phyloP scores from a whole-genome alignment of 2,888 invertebrate species.

The Geophilus truncorum region DNA sequence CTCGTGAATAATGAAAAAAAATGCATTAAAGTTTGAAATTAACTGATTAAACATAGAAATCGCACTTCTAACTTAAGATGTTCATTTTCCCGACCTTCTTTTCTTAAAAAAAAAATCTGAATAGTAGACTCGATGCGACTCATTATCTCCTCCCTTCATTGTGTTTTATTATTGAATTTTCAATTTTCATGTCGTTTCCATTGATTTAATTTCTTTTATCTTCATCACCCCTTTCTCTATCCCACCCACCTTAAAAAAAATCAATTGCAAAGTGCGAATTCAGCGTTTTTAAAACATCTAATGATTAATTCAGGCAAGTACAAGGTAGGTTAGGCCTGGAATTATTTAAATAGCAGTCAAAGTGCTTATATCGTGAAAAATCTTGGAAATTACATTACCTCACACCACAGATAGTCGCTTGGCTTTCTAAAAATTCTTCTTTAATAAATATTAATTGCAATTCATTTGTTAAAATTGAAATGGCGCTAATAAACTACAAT shows the following conservation, averaged over 20 bases:
- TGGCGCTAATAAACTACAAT: neutral
- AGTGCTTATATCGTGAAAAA: too few relatives aligned
- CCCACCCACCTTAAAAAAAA: neutral
- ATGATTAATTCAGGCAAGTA: neutral
- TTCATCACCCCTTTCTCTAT: too few relatives aligned
- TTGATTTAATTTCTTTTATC: neutral
- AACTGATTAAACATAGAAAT: neutral
- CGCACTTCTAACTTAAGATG: neutral
- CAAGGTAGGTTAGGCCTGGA: neutral
- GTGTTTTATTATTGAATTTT: constrained; percentile 11
- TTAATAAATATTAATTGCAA: neutral
- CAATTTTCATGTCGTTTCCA: neutral
- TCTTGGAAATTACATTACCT: too few relatives aligned
- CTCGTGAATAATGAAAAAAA: neutral
- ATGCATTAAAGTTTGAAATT: neutral
- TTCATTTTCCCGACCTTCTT: neutral
- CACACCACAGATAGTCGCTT: too few relatives aligned
- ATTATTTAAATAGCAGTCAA: neutral
- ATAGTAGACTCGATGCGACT: neutral
- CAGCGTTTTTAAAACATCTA: neutral
- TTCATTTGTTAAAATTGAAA: neutral
- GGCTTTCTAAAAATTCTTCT: neutral
- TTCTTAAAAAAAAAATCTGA: neutral
- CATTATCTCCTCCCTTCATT: constrained; percentile 2
- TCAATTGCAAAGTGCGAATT: neutral